These are phyloP conservation scores for Dugesia japonica DNA, from an alignment of 2,888 invertebrate species.

Conservation along the genomic window DNA sequence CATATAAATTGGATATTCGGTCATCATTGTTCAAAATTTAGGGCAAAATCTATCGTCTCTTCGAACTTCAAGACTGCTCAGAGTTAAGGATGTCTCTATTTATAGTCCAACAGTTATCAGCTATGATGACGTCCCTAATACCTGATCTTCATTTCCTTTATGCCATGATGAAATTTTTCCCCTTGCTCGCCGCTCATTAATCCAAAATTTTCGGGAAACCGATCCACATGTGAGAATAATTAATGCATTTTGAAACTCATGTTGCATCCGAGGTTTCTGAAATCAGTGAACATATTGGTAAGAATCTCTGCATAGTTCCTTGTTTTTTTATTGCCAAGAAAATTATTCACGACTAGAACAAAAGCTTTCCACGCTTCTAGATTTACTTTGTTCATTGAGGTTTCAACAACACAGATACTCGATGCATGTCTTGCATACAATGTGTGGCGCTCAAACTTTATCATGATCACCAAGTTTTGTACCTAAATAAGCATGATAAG, in stretches of 20 bases:
- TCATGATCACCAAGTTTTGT: no score
- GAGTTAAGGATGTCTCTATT: no score
- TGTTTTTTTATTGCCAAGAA: slow-evolving; percentile 20
- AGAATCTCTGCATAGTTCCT: slow-evolving; percentile 8
- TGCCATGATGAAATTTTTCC: not conserved
- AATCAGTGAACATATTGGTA: not conserved
- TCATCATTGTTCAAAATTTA: no score
- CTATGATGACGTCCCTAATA: not conserved
- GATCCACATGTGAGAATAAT: not conserved
- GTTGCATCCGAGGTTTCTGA: not conserved
- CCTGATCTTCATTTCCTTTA: not conserved
- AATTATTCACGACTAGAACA: slow-evolving; percentile 17
- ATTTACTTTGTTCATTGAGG: slow-evolving; percentile 21
- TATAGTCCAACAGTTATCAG: not conserved
- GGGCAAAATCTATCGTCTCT: no score
- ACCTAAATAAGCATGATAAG: no score
- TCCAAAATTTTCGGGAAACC: not conserved
- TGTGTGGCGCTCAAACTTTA: no score
- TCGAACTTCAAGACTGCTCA: no score
- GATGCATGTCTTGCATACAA: no score
- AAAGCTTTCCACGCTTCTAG: slow-evolving; percentile 20
- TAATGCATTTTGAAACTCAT: not conserved
- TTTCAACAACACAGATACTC: not conserved
- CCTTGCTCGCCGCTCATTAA: not conserved
- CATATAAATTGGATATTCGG: no score